These are phyloP conservation scores for Corythornis leucogaster DNA, from an alignment of 2,797 vertebrate species.

Conservation along the genomic window DNA sequence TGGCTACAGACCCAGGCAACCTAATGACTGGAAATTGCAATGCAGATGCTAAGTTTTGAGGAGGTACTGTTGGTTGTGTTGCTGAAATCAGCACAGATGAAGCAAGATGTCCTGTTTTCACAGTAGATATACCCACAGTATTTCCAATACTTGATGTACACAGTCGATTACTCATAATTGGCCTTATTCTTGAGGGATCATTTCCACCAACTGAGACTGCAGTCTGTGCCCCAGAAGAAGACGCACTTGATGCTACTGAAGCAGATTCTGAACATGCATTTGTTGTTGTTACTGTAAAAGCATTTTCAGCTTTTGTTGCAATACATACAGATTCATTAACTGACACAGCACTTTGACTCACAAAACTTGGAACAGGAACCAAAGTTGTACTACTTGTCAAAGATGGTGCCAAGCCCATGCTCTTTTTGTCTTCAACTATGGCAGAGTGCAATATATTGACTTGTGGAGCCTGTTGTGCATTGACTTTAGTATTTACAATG, in stretches of 20 bases:
- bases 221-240: conserved; percentile 37
- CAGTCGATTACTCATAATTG: conserved; percentile 64
- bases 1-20: conserved; percentile 65
- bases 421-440: conserved; percentile 72
- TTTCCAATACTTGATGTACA: conserved; percentile 73
- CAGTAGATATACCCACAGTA: conserved; percentile 82
- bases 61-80: conserved; percentile 75
- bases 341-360: conserved; percentile 70
- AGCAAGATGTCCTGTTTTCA: conserved; percentile 85
- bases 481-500: conserved; percentile 78
- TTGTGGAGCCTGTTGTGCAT: conserved; percentile 75
- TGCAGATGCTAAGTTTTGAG: conserved; percentile 77
- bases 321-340: conserved; percentile 57
- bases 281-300: conserved; percentile 64
- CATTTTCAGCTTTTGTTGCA: conserved; percentile 71
- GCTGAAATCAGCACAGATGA: conserved; percentile 86
- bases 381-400: conserved; percentile 54
- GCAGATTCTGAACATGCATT: conserved; percentile 69
- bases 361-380: conserved; percentile 59
- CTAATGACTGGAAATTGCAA: conserved; percentile 75
- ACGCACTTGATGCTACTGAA: conserved; percentile 64
- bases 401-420: conserved; percentile 18
- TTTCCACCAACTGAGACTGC: conserved; percentile 70
- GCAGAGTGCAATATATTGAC: conserved; percentile 81
- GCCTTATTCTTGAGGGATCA: conserved; percentile 70